These are phyloP conservation scores for Catharus minimus DNA, from an alignment of 2,113 vertebrate genomes.

Conservation along the genomic window DNA sequence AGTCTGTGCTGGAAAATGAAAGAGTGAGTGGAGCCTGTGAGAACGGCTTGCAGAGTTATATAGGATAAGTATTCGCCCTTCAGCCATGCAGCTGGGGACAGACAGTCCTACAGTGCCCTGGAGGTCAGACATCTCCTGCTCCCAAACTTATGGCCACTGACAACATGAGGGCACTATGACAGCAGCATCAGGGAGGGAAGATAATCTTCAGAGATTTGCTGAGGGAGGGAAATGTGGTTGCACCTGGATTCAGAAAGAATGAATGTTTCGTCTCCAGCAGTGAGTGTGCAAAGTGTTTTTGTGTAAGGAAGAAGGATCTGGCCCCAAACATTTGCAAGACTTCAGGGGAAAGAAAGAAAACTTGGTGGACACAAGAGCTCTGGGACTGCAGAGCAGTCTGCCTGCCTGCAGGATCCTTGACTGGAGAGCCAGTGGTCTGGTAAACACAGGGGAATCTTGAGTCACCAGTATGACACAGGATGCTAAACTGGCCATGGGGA, in stretches of 20 bases:
- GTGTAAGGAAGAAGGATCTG: neutral
- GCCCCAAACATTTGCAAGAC: neutral
- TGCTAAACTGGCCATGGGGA: neutral
- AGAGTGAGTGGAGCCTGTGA: neutral
- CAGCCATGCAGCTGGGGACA: accelerated
- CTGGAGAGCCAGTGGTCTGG: neutral
- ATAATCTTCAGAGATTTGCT: neutral
- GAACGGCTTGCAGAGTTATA: neutral
- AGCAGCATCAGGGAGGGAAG: neutral
- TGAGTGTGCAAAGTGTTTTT: neutral
- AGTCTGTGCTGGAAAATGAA: neutral
- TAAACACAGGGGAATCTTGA: neutral
- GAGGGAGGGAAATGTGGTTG: neutral
- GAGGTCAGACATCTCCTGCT: neutral
- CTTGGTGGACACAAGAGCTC: neutral
- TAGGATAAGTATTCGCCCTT: neutral
- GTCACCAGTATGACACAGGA: neutral
- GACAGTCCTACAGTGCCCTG: neutral
- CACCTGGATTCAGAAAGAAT: neutral
- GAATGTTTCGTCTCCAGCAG: neutral
- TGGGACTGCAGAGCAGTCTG: neutral
- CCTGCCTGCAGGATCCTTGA: neutral
- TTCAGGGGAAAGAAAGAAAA: neutral
- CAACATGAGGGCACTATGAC: neutral
- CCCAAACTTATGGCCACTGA: neutral